Percentiles rank a stretch among this genome's conserved stretches.
Conservation (phyloP, 2,113 vertebrate genomes). For the Chauna torquata region DNA sequence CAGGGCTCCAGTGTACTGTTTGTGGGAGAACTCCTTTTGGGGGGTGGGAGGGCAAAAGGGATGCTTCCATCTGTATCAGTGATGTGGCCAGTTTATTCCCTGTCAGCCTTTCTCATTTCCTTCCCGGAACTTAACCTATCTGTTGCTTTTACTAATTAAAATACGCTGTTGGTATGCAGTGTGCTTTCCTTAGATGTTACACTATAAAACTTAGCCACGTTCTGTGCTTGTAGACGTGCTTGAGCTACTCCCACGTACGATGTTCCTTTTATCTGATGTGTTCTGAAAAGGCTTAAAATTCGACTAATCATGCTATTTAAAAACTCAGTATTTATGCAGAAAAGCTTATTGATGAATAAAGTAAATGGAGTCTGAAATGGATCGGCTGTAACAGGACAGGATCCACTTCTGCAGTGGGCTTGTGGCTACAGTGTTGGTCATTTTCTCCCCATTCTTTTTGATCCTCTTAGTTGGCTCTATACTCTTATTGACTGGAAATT, state of each 20-base stretch:
- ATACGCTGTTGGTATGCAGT: background rate
- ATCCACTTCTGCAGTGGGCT: background rate
- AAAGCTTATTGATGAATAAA: background rate
- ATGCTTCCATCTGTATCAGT: background rate
- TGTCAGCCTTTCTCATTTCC: background rate
- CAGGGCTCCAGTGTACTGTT: background rate
- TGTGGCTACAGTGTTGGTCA: background rate
- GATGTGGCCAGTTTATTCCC: background rate
- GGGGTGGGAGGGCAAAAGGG: background rate
- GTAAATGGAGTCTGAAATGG: background rate
- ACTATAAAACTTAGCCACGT: background rate
- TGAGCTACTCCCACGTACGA: background rate
- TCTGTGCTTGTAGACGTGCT: background rate
- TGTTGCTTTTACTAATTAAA: slow-evolving; percentile 6
- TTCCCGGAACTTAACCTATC: background rate
- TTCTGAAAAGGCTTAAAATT: background rate
- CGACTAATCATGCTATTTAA: background rate
- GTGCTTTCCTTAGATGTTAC: background rate
- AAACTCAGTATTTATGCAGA: background rate
- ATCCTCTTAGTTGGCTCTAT: background rate
- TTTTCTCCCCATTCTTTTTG: background rate
- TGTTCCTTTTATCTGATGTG: background rate
- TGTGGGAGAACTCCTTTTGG: background rate
- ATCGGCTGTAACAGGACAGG: accelerated
- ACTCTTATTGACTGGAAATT: background rate